Base-by-base conservation (phyloP, 2,797 vertebrate genomes). In the Tapera naevia region DNA sequence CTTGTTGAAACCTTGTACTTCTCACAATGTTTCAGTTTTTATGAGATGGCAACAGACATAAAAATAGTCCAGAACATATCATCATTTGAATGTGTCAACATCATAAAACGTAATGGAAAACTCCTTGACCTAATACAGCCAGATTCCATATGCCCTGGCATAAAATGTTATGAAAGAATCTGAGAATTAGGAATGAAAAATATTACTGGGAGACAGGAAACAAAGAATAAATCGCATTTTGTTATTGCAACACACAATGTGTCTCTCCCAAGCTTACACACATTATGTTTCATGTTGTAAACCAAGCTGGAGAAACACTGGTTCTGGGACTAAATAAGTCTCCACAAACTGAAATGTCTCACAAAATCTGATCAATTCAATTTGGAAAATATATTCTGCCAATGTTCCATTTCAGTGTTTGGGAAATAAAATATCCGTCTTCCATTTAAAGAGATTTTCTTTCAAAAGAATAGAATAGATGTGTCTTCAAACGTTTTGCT, bases 151-250 rank as follows among this genome's bases (percentile, higher is more conserved):
- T 69, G 65, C 41, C 10, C 72, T 57, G 5, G 10, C 41, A 90
- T 78, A 88, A 90, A 89, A 67, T 46, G 14, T 76, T 88, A 57
- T 94, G 39, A 91, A 96, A 84, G 30, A 88, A 86, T 74, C 33
- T 41, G 50, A 88, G 69, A 84, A 91, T 62, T 87, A 91, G 51
- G 50, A 75, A 73, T 80, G 51, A 87, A 84, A 93, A 91, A 80
- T 79, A 79, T 11, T 82, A 37, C 37, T 73, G 46, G 73, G 18
- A 85, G 51, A 54, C 10, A 62, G 58, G 11, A 89, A 92, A 69
- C 9, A 80, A 72, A 84, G 41, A 75, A 75, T 71, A 82, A 93
- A 94, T 46, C 46, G 13, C 3, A 69, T 91, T 88, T 91, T 84
- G 62, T 87, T 79, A n/a, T 79, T 91, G n/a, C 67, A 45, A 79